Evolutionary conservation across 1,140 invertebrate species (phyloP), one percentile per base, ranked within the genome.

Genomic region (Asbolus verrucosus): DNA sequence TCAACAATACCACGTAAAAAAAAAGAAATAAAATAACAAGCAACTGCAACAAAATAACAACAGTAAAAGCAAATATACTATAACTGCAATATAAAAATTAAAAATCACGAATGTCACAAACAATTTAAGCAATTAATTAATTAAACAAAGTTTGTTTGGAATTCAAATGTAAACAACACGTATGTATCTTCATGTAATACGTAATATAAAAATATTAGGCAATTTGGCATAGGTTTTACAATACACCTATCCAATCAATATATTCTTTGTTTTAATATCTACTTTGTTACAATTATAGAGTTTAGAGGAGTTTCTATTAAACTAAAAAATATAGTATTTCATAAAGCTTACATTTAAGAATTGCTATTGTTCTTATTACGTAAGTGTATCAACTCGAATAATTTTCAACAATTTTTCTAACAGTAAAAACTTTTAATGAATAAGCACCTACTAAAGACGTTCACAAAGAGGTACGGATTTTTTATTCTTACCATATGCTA

Each of bases 151-250:
- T 36, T 27, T 27, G 3, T 27, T 36, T 11, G 33, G 33, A 36
- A 36, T 54, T 13, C 39, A 43, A 16, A 3, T 43, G 15, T 43
- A 43, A 43, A 43, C 16, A 43, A 43, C 39, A 15, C 9, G 39
- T 38, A 4, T 38, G 6, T 38, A 43, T 15, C 27, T 13, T 27
- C 27, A 54, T n/a, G n/a, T n/a, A 54, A 27, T 54, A 54, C 3
- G n/a, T 54, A 54, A 54, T 54, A 54, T 54, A 54, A 54, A 54
- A 54, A 54, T 54, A 54, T 24, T 27, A 27, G 46, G 46, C 46
- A 54, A 30, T 6, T 30, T 54, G 43, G 43, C 43, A 19, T 24
- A 6, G 46, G 9, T 13, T n/a, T n/a, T 54, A 24, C 3, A 15
- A 9, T 6, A 36, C 19, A n/a, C 46, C 9, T 27, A 27, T 27